A percentile compares a stretch with the other conserved stretches of the same genome.
Evolutionary conservation across 1,140 invertebrate species (phyloP).

Genomic region (Andrena cerasifolii): DNA sequence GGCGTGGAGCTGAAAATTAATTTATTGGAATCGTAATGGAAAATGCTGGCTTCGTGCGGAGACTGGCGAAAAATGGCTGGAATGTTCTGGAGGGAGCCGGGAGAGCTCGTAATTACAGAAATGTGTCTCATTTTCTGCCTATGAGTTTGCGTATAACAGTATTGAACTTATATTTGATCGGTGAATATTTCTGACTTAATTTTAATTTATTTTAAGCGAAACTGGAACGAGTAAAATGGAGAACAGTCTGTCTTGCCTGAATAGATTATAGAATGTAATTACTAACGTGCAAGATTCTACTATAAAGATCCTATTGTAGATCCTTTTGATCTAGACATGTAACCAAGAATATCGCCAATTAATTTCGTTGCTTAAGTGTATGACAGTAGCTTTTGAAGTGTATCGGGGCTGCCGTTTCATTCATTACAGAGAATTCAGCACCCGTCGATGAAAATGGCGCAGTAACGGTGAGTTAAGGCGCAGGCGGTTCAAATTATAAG

Average conservation of each 20-base stretch:
- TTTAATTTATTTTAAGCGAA: neutral
- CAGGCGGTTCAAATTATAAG: conserved; percentile 46
- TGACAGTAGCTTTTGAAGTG: too few relatives aligned
- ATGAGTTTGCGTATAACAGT: neutral
- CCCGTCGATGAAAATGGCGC: conserved; percentile 22
- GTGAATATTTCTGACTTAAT: neutral
- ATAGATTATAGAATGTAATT: too few relatives aligned
- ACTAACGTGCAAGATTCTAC: too few relatives aligned
- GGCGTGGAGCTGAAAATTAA: conserved; percentile 70
- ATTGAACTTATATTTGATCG: neutral
- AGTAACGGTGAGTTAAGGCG: conserved; percentile 38
- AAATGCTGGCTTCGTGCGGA: conserved; percentile 66
- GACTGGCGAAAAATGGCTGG: conserved; percentile 57
- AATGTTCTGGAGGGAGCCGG: conserved; percentile 26
- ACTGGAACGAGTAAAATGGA: neutral
- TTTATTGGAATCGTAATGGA: conserved; percentile 73
- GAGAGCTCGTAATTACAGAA: conserved; percentile 44
- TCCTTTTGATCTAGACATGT: too few relatives aligned
- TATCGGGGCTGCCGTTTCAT: neutral
- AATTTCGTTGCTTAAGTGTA: neutral
- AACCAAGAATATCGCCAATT: neutral
- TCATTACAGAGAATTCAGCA: neutral
- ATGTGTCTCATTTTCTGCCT: conserved; percentile 37
- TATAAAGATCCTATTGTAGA: too few relatives aligned
- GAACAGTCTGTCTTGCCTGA: too few relatives aligned